Conservation (phyloP, 1,140 invertebrate genomes). For the Maconellicoccus hirsutus region DNA sequence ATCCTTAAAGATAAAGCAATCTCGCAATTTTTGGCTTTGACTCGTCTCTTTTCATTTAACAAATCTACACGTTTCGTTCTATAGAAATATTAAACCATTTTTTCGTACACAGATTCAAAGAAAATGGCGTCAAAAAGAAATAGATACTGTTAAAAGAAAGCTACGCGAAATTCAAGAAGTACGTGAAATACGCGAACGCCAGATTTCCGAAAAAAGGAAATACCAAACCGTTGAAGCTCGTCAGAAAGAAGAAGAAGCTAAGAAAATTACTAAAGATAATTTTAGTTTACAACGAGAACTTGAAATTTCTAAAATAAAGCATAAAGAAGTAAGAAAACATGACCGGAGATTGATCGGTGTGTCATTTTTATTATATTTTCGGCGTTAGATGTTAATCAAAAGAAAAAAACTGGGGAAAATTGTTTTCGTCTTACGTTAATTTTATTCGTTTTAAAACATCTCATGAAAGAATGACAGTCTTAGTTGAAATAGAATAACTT, state of each 20-base stretch:
- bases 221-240: slow-evolving; percentile 46
- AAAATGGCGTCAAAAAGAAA: slow-evolving; percentile 37
- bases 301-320: background rate
- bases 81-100: slow-evolving; percentile 1
- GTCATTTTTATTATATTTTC: no score
- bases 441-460: no score
- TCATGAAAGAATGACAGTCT: no score
- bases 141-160: slow-evolving; percentile 31
- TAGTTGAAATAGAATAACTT: no score
- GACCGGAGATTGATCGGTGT: no score
- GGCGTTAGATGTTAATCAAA: no score
- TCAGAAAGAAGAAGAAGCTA: slow-evolving; percentile 46
- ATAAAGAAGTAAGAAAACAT: slow-evolving; percentile 1
- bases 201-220: slow-evolving; percentile 40
- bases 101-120: slow-evolving; percentile 32
- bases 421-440: no score
- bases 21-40: no score
- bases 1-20: no score
- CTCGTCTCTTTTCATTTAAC: no score
- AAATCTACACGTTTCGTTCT: background rate
- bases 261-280: slow-evolving; percentile 37
- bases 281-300: slow-evolving; percentile 10
- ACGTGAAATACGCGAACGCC: slow-evolving; percentile 36
- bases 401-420: no score
- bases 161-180: slow-evolving; percentile 32